Conservation (phyloP, 2,113 vertebrate species). For the Brienomyrus brachyistius region DNA sequence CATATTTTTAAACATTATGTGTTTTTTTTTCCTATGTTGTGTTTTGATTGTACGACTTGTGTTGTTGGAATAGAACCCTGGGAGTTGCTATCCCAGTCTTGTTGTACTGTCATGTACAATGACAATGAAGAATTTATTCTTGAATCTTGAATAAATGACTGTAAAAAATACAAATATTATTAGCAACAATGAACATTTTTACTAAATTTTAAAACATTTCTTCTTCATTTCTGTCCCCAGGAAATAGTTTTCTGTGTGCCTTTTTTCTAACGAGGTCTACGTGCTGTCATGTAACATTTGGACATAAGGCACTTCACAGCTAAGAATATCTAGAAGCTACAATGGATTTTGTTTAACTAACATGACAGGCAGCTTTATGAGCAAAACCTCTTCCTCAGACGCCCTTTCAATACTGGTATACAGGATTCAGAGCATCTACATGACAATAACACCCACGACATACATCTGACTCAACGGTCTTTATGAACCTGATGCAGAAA, state of each 20-base stretch:
- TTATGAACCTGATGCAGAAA: background rate
- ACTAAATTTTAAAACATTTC: background rate
- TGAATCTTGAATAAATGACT: background rate
- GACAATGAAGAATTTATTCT: background rate
- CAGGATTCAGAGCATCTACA: background rate
- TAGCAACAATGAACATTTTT: background rate
- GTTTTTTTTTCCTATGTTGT: background rate
- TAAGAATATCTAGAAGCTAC: background rate
- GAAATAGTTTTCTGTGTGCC: background rate
- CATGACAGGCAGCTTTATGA: background rate
- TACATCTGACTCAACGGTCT: background rate
- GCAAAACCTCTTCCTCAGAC: background rate
- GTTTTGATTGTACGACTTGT: background rate
- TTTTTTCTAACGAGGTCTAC: background rate
- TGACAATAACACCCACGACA: background rate
- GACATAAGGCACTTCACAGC: background rate
- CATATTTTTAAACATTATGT: background rate
- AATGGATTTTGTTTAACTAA: background rate
- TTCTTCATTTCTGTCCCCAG: background rate
- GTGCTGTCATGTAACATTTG: background rate
- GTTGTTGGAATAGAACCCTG: background rate
- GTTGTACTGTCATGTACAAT: background rate
- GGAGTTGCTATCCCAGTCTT: background rate
- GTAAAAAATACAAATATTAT: background rate
- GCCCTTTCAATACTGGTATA: background rate